phyloP scores from a whole-genome alignment of 2,113 vertebrate species.

The Alligator sinensis region DNA sequence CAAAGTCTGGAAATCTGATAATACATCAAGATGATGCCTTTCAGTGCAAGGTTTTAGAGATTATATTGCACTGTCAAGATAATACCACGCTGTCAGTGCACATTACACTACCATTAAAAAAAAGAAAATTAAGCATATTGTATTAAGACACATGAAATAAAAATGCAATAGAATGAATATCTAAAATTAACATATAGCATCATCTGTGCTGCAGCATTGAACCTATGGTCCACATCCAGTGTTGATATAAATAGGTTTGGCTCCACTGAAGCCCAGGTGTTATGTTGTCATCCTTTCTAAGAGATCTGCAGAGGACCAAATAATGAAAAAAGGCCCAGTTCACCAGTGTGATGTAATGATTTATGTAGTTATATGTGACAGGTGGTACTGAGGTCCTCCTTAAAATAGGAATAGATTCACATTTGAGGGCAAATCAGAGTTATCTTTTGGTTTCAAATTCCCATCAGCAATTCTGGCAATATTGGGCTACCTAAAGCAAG shows the following conservation, averaged over 20 bases:
- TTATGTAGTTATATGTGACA: not conserved
- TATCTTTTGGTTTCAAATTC: not conserved
- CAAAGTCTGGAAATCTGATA: not conserved
- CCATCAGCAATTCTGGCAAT: not conserved
- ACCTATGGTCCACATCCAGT: not conserved
- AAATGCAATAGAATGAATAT: not conserved
- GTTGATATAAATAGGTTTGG: not conserved
- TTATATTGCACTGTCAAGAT: not conserved
- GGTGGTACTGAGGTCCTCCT: not conserved
- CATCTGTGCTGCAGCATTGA: not conserved
- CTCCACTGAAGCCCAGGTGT: not conserved
- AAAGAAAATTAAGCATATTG: not conserved
- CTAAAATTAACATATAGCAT: not conserved
- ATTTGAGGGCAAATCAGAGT: not conserved
- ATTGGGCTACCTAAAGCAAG: not conserved
- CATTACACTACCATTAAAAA: conserved; percentile 26
- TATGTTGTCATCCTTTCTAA: not conserved
- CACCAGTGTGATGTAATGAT: not conserved
- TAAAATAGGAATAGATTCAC: not conserved
- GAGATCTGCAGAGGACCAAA: not conserved
- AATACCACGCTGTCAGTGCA: not conserved
- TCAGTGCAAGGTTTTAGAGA: not conserved
- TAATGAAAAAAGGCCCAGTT: not conserved
- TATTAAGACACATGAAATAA: not conserved
- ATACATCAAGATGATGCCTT: not conserved